phyloP scores from a whole-genome alignment of 2,797 vertebrate species.

The Passerculus sandwichensis region DNA sequence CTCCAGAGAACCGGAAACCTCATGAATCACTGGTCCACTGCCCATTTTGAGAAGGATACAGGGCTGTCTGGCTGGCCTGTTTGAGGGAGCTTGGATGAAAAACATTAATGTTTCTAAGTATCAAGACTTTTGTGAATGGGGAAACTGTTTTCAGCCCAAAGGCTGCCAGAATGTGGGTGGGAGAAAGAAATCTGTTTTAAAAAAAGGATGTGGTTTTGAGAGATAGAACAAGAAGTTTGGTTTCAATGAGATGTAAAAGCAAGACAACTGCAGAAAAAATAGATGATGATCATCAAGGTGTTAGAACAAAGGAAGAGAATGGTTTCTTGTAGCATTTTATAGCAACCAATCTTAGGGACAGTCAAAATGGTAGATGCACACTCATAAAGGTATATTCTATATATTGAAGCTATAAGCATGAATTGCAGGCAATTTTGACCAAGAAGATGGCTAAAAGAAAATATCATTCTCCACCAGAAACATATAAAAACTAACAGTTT shows the following conservation, averaged over 20 bases:
- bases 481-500: neutral
- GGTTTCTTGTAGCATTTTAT: neutral
- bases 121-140: neutral
- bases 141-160: neutral
- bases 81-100: neutral
- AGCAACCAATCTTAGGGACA: neutral
- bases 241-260: neutral
- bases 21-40: neutral
- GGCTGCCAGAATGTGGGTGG: neutral
- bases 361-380: neutral
- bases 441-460: neutral
- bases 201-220: neutral
- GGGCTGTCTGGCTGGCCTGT: neutral
- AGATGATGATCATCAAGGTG: neutral
- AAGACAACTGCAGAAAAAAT: neutral
- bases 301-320: neutral
- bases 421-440: neutral
- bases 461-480: neutral
- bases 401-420: neutral
- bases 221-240: neutral
- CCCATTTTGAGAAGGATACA: neutral
- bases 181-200: neutral
- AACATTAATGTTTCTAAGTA: constrained; percentile 7
- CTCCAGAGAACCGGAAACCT: neutral
- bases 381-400: neutral